Percentiles rank a stretch among this genome's conserved stretches.
Evolutionary conservation across 1,140 invertebrate species (phyloP).

Genomic region (Ceratosolen solmsi): DNA sequence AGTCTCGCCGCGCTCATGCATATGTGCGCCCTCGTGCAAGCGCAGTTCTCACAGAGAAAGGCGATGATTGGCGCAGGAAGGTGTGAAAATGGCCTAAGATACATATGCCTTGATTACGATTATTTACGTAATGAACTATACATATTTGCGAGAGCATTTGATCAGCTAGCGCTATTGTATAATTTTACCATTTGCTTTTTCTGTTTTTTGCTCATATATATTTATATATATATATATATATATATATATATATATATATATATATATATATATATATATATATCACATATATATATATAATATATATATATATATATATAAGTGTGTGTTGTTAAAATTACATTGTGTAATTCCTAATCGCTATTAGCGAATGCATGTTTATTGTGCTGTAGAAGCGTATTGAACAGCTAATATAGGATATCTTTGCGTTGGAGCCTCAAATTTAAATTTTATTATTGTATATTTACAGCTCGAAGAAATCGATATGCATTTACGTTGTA

Average conservation of each 20-base stretch:
- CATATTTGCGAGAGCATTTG: not conserved
- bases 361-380: not conserved
- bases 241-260: too few species aligned
- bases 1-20: not conserved
- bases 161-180: too few species aligned
- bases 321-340: too few species aligned
- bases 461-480: too few species aligned
- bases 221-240: too few species aligned
- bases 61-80: constrained; percentile 62
- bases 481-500: too few species aligned
- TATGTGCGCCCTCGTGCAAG: not conserved
- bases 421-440: not conserved
- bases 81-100: constrained; percentile 51
- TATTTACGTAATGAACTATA: constrained; percentile 59
- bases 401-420: not conserved
- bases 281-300: too few species aligned
- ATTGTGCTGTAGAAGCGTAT: not conserved
- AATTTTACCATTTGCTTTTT: not conserved
- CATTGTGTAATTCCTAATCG: not conserved
- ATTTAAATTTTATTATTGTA: not conserved
- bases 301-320: too few species aligned
- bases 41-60: constrained; percentile 59
- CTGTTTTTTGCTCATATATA: not conserved
- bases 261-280: too few species aligned
- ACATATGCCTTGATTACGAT: constrained; percentile 52